phyloP scores from a whole-genome alignment of 2,113 vertebrate species.

The Nematolebias whitei region DNA sequence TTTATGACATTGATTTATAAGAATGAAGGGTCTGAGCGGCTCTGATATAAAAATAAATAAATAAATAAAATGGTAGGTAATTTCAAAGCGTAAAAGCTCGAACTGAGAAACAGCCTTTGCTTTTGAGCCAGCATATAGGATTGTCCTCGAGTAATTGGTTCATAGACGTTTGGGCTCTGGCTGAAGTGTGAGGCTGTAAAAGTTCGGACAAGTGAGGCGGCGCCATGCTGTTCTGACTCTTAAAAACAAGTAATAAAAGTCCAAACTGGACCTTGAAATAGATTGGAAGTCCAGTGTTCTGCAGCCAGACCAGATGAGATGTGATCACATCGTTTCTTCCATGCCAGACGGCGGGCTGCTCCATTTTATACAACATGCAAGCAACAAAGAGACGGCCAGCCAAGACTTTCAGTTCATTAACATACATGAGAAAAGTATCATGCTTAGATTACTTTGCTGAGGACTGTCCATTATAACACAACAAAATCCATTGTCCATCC shows the following conservation, averaged over 20 bases:
- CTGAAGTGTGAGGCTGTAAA: slow-evolving; percentile 1
- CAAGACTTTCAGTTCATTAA: background rate
- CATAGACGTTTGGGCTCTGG: background rate
- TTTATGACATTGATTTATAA: background rate
- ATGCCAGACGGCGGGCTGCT: background rate
- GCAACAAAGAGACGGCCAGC: background rate
- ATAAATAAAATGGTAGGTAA: background rate
- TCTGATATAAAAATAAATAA: background rate
- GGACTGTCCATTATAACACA: background rate
- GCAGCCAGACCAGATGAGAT: background rate
- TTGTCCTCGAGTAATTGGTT: background rate
- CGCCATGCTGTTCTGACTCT: slow-evolving; percentile 2
- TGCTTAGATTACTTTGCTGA: background rate
- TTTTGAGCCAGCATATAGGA: background rate
- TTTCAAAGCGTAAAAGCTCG: too few relatives aligned
- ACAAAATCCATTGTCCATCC: too few relatives aligned
- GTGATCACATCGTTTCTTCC: background rate
- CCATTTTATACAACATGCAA: background rate
- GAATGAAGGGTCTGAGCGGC: background rate
- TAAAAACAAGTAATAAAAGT: slow-evolving; percentile 1
- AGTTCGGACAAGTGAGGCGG: background rate
- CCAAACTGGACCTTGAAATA: background rate
- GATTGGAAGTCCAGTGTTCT: background rate
- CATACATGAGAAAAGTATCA: background rate
- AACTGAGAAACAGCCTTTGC: background rate